A percentile compares a stretch with the other conserved stretches of the same genome.
Conservation (phyloP, 2,888 invertebrate species). For the Lepidonotus clava region DNA sequence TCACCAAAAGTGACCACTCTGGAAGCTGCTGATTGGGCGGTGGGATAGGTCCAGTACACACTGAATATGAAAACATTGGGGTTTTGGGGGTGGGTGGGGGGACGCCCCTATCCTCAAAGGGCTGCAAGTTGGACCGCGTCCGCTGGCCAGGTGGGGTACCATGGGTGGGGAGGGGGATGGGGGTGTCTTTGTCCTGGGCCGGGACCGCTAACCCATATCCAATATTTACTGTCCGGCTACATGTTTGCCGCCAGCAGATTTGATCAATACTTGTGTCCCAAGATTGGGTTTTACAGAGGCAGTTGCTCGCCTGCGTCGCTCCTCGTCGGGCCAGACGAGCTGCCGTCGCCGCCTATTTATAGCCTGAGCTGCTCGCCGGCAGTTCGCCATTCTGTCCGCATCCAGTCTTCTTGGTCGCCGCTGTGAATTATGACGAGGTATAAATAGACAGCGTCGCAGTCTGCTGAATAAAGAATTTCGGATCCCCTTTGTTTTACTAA, state of each 20-base stretch:
- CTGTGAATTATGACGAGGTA: background rate
- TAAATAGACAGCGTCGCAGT: background rate
- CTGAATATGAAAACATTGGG: too few relatives aligned
- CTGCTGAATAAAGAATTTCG: too few relatives aligned
- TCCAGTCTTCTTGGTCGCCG: background rate
- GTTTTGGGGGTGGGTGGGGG: background rate
- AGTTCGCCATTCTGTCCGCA: background rate
- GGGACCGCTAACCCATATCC: background rate
- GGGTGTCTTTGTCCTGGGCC: background rate
- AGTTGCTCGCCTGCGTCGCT: too few relatives aligned
- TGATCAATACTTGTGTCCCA: background rate
- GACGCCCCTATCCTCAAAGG: too few relatives aligned
- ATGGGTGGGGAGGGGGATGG: background rate
- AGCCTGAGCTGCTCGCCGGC: background rate
- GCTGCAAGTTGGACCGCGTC: too few relatives aligned
- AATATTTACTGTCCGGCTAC: background rate
- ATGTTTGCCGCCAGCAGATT: background rate
- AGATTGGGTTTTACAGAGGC: too few relatives aligned
- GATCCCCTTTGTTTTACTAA: too few relatives aligned
- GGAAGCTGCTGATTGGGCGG: too few relatives aligned
- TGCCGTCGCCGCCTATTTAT: background rate
- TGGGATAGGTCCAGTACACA: too few relatives aligned
- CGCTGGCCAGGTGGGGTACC: too few relatives aligned
- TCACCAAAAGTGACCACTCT: too few relatives aligned
- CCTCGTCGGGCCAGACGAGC: too few relatives aligned